Conservation (phyloP, 92 coral and sea anemone species). For the Galaxea fascicularis region DNA sequence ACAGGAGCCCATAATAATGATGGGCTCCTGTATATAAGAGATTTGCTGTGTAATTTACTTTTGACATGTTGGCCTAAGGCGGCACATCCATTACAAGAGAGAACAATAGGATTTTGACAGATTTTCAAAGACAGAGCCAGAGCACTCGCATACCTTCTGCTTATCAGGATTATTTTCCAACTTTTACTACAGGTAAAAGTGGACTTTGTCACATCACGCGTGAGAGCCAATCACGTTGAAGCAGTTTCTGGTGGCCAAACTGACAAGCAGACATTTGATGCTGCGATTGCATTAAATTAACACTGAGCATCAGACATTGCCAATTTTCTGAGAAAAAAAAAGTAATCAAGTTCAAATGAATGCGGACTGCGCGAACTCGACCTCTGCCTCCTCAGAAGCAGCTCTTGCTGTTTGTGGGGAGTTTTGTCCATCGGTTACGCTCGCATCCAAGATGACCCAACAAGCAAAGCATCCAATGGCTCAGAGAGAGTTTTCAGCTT, state of each 20-base stretch:
- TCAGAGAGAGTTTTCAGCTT: not conserved
- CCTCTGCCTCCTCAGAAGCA: conserved; percentile 5
- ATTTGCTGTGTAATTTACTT: too few species aligned
- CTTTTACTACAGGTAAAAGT: conserved; percentile 23
- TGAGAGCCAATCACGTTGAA: conserved; percentile 21
- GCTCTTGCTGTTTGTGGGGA: conserved; percentile 25
- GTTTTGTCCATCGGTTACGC: conserved; percentile 8
- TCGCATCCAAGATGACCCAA: not conserved
- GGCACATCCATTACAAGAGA: too few species aligned
- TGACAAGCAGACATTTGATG: not conserved
- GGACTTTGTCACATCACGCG: not conserved
- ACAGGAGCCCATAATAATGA: too few species aligned
- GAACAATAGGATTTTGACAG: too few species aligned
- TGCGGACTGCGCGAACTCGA: conserved; percentile 1
- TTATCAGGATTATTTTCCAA: not conserved
- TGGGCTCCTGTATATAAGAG: too few species aligned
- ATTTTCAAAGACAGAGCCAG: too few species aligned
- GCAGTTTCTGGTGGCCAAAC: conserved; percentile 36
- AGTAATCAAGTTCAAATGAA: conserved; percentile 4
- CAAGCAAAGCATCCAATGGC: not conserved
- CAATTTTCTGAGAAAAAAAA: not conserved
- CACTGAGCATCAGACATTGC: not conserved
- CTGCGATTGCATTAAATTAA: not conserved
- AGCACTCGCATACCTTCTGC: too few species aligned
- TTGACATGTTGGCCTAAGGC: too few species aligned